phyloP scores from a whole-genome alignment of 1,140 invertebrate species.

The Ips nitidus region DNA sequence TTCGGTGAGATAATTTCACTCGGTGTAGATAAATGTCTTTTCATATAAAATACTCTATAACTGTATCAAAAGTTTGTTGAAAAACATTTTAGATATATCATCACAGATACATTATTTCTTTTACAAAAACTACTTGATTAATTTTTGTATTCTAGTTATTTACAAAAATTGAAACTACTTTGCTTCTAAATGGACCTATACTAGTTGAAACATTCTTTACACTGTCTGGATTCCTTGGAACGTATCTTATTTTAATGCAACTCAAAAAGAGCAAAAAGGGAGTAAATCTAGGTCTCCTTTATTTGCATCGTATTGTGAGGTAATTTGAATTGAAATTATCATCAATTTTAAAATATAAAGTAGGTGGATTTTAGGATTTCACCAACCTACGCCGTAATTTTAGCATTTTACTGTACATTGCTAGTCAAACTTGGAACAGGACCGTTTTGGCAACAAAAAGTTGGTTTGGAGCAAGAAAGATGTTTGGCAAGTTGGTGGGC shows the following conservation, averaged over 20 bases:
- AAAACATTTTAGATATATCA: too few relatives aligned
- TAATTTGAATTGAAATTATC: slow-evolving; percentile 5
- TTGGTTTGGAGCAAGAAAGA: slow-evolving; percentile 62
- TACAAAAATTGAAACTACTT: slow-evolving; percentile 44
- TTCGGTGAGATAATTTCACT: too few relatives aligned
- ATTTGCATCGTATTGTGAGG: slow-evolving; percentile 36
- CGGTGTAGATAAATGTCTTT: too few relatives aligned
- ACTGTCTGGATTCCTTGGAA: slow-evolving; percentile 67
- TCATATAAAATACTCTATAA: too few relatives aligned
- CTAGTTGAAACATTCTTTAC: slow-evolving; percentile 74
- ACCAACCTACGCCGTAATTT: slow-evolving; percentile 66
- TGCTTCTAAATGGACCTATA: slow-evolving; percentile 64
- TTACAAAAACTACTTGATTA: neutral
- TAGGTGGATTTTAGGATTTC: slow-evolving; percentile 60
- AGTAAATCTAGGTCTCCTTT: slow-evolving; percentile 20
- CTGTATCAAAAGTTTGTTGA: too few relatives aligned
- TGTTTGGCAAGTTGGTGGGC: slow-evolving; percentile 80
- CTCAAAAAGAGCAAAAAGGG: slow-evolving; percentile 25
- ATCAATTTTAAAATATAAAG: neutral
- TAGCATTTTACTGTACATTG: slow-evolving; percentile 72
- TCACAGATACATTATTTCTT: too few relatives aligned
- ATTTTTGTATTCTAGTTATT: slow-evolving; percentile 39
- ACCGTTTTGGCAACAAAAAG: slow-evolving; percentile 66
- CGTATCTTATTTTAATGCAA: slow-evolving; percentile 58
- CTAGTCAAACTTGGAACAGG: slow-evolving; percentile 65